A percentile compares a stretch with the other conserved stretches of the same genome.
Conservation (phyloP, 2,888 invertebrate species). For the Papilio gigon region DNA sequence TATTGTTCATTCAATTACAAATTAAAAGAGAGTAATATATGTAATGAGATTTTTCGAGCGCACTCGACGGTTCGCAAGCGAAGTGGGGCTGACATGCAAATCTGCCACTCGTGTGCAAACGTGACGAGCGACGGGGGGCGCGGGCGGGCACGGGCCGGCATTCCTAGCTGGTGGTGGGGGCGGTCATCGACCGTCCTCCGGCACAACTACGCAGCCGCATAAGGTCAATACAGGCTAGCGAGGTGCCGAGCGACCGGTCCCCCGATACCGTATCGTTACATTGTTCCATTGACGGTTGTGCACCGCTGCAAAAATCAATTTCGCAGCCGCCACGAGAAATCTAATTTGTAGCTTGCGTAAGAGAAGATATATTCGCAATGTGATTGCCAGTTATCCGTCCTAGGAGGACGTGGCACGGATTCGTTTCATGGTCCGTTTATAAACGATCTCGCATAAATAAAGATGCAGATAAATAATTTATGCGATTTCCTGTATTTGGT, state of each 20-base stretch:
- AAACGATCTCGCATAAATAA: slow-evolving; percentile 2
- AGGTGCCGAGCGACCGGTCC: slow-evolving; percentile 54
- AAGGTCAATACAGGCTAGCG: slow-evolving; percentile 70
- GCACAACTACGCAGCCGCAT: slow-evolving; percentile 79
- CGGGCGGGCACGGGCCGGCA: slow-evolving; percentile 62
- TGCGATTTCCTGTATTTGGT: neutral
- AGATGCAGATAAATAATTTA: neutral
- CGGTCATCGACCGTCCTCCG: slow-evolving; percentile 82
- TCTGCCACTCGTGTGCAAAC: slow-evolving; percentile 76
- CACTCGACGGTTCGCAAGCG: slow-evolving; percentile 27
- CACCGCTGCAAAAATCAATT: slow-evolving; percentile 68
- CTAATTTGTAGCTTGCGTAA: slow-evolving; percentile 67
- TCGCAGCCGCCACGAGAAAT: slow-evolving; percentile 64
- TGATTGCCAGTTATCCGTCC: slow-evolving; percentile 18
- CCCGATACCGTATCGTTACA: slow-evolving; percentile 64
- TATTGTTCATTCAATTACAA: slow-evolving; percentile 20
- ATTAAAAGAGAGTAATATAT: slow-evolving; percentile 31
- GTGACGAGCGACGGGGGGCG: slow-evolving; percentile 62
- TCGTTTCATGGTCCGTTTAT: slow-evolving; percentile 12
- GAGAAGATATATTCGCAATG: slow-evolving; percentile 42
- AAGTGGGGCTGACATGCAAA: slow-evolving; percentile 61
- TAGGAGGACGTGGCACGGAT: slow-evolving; percentile 19
- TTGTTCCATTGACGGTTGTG: slow-evolving; percentile 62
- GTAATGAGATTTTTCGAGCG: slow-evolving; percentile 26
- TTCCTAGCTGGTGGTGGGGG: slow-evolving; percentile 68